Percentiles rank a stretch among this genome's conserved stretches.
Evolutionary conservation across 2,113 vertebrate genomes (phyloP).

Genomic region (Pteropus alecto): DNA sequence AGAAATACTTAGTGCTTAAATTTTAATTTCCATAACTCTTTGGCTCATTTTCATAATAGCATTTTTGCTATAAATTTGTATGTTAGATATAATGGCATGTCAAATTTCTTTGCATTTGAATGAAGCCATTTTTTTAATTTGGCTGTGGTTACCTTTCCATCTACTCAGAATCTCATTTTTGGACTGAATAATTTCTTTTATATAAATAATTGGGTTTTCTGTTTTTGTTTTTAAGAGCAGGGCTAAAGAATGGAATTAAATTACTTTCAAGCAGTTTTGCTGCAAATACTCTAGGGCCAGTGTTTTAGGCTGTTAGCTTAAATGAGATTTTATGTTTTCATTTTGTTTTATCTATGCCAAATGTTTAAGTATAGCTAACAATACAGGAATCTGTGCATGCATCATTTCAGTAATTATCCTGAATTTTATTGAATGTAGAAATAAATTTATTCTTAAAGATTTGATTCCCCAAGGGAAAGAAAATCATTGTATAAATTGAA

Average conservation of each 20-base stretch:
- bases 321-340: background rate
- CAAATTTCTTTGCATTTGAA: background rate
- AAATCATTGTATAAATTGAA: background rate
- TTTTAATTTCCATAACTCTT: background rate
- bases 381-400: background rate
- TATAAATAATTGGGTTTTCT: background rate
- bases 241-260: background rate
- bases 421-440: background rate
- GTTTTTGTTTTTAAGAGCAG: background rate
- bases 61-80: background rate
- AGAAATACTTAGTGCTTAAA: background rate
- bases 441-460: background rate
- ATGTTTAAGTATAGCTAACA: background rate
- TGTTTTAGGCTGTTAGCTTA: background rate
- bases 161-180: background rate
- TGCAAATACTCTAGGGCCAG: background rate
- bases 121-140: background rate
- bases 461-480: background rate
- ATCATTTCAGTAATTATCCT: background rate
- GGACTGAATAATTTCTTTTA: background rate
- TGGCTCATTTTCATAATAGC: background rate
- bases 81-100: background rate
- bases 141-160: background rate
- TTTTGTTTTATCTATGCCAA: background rate
- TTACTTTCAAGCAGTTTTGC: background rate